Base-by-base conservation (phyloP, 2,113 vertebrate species). In the Azemiops feae region DNA sequence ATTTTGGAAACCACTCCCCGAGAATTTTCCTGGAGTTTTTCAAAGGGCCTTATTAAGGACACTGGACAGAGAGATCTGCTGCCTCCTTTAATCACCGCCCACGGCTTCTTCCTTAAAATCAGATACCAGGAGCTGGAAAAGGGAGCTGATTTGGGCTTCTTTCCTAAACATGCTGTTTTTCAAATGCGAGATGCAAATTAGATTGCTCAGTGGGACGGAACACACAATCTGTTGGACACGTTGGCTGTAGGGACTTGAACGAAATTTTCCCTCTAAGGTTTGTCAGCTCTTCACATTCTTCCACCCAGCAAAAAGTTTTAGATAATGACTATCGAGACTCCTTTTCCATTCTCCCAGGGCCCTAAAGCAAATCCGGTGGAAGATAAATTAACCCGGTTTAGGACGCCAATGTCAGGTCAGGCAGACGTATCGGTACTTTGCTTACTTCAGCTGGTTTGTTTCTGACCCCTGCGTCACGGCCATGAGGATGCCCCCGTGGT, bases 401-500 rank as follows among this genome's bases (percentile, higher is more conserved):
- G 0, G 34, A 43, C 18, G 43, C 53, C 64, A 69, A 14, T 39
- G 6, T 20, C 4, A 22, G 23, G 23, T 85, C 30, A 89, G 22
- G 85, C 4, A 87, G 11, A 52, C 22, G 22, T 25, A 16, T 2
- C 1, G 6, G 20, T 12, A 4, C 45, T 54, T 87, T 8, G 96
- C 99, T 98, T 97, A 99, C 99, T 99, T 99, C 74, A 99, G 97
- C 89, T 99, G 98, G n/a, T 96, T 98, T 20, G 98, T 99, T 94
- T 99, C 97, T 0, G 97, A 97, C 89, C 98, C 99, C 93, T 99
- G 99, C 0, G 98, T 97, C 0, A 99, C 99, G 22, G 99, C 99
- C 98, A 99, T 97, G 9, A 99, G 98, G 94, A 99, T 98, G 3
- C 99, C 99, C 0, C 99, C 99, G 0, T 99, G 99, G 95, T 99